Conservation (phyloP, 2,797 vertebrate species). For the Gymnodraco acuticeps region DNA sequence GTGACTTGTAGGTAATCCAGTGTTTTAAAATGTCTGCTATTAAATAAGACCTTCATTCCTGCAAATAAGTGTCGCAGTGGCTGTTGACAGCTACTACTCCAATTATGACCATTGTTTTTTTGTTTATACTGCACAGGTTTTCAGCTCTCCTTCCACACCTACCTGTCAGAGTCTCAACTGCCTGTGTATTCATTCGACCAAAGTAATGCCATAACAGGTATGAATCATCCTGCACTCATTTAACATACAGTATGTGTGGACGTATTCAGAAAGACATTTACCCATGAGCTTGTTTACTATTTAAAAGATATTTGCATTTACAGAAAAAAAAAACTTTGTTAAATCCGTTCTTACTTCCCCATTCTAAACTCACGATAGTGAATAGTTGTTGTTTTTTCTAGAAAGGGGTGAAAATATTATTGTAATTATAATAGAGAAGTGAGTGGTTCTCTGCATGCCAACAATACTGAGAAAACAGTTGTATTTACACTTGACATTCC, state of each 20-base stretch:
- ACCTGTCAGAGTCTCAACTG: conserved; percentile 92
- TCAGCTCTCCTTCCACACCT: conserved; percentile 97
- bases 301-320: conserved; percentile 25
- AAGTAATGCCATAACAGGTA: conserved; percentile 92
- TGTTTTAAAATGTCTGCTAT: too few species aligned
- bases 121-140: conserved; percentile 85
- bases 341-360: conserved; percentile 43
- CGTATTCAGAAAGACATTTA: not conserved
- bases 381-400: not conserved
- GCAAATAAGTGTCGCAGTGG: not conserved
- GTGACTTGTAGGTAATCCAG: not conserved
- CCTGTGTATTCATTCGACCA: conserved; percentile 90
- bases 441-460: not conserved
- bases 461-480: not conserved
- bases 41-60: not conserved
- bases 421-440: conserved; percentile 7
- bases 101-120: conserved; percentile 17
- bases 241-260: not conserved
- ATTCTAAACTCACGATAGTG: conserved; percentile 37
- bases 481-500: not conserved
- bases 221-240: conserved; percentile 15
- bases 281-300: not conserved
- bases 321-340: conserved; percentile 35
- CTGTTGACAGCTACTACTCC: not conserved
- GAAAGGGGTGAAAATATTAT: not conserved